A percentile compares a stretch with the other conserved stretches of the same genome.
phyloP scores from a whole-genome alignment of 2,797 vertebrate genomes.

The Lepilemur septentrionalis region DNA sequence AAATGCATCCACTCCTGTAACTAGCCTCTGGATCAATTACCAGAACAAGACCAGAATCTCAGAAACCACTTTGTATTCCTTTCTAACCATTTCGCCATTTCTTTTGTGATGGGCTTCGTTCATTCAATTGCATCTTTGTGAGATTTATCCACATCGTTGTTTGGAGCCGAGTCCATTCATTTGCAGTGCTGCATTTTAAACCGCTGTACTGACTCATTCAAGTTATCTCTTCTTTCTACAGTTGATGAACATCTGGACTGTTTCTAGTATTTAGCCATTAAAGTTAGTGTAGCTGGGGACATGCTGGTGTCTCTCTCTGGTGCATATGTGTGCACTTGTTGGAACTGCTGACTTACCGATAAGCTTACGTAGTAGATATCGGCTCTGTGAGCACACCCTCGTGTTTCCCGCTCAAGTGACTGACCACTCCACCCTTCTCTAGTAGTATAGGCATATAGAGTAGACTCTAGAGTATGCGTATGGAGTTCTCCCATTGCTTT shows the following conservation, averaged over 20 bases:
- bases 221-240: neutral
- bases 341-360: neutral
- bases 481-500: neutral
- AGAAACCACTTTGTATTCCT: neutral
- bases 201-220: neutral
- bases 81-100: neutral
- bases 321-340: neutral
- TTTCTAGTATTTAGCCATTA: neutral
- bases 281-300: neutral
- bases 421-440: neutral
- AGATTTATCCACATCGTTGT: neutral
- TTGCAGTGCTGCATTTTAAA: neutral
- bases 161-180: neutral
- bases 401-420: neutral
- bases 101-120: neutral
- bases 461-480: neutral
- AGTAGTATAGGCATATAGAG: neutral
- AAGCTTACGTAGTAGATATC: neutral
- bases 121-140: neutral
- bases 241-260: neutral
- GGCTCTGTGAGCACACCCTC: neutral
- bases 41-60: neutral
- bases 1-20: neutral
- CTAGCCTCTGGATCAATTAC: neutral
- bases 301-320: neutral